These are phyloP conservation scores for Bothrops jararaca DNA, from an alignment of 2,113 vertebrate species.

Conservation along the genomic window DNA sequence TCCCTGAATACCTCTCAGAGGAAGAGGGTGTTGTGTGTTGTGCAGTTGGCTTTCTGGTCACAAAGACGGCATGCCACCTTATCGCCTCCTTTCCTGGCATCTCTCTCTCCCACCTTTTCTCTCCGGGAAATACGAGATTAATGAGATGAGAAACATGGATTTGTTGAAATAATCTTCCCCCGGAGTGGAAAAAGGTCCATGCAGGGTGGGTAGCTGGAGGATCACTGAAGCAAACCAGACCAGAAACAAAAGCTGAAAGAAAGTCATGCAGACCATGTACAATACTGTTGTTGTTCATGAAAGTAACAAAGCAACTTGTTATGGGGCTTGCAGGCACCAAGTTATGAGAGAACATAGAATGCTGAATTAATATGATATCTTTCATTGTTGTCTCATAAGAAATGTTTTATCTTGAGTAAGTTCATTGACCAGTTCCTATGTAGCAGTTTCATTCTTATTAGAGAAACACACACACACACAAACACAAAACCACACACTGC, in stretches of 20 bases:
- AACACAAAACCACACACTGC: neutral
- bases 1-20: too few species aligned
- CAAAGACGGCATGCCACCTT: neutral
- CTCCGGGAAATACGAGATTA: neutral
- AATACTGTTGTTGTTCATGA: neutral
- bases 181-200: neutral
- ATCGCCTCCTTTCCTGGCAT: neutral
- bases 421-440: neutral
- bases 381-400: neutral
- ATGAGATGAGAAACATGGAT: neutral
- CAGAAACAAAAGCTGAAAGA: neutral
- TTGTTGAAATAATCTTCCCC: neutral
- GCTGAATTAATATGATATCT: neutral
- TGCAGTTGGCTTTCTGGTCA: neutral
- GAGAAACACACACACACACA: neutral
- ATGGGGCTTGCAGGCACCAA: neutral
- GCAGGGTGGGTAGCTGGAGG: neutral
- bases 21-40: neutral
- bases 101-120: neutral
- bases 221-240: neutral
- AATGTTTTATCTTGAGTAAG: neutral
- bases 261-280: neutral
- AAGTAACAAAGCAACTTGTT: neutral
- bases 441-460: neutral
- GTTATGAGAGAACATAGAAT: neutral